phyloP scores from a whole-genome alignment of 2,113 vertebrate species.

The Myiozetetes cayanensis region DNA sequence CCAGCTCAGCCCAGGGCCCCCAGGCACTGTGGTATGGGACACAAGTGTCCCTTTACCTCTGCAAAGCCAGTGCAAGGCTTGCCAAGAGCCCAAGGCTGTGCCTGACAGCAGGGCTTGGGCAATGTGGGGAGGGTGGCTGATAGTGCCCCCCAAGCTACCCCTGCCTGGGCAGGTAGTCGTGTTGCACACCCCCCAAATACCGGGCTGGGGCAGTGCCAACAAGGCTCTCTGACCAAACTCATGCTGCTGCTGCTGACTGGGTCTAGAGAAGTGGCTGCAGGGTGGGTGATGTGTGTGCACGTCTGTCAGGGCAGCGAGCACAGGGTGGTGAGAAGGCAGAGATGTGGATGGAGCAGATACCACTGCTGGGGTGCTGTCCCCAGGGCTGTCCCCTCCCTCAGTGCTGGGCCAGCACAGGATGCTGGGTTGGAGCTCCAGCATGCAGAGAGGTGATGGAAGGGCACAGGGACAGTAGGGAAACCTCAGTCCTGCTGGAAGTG shows the following conservation, averaged over 20 bases:
- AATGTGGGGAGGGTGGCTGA: background rate
- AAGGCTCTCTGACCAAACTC: accelerated
- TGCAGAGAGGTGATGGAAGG: background rate
- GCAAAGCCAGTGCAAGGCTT: background rate
- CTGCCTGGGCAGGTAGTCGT: accelerated
- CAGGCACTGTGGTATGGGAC: accelerated
- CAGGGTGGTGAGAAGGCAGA: background rate
- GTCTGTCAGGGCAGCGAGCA: background rate
- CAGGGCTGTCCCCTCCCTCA: background rate
- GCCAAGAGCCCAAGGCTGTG: background rate
- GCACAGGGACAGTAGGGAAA: no score
- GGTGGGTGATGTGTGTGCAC: accelerated
- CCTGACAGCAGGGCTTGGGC: background rate
- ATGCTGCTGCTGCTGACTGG: background rate
- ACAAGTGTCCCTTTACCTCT: background rate
- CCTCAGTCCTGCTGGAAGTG: background rate
- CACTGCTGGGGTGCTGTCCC: background rate
- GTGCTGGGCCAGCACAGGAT: background rate
- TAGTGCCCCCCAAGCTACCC: background rate
- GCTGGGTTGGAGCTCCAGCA: background rate
- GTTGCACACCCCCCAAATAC: no score
- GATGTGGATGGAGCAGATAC: background rate
- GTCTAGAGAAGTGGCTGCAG: background rate
- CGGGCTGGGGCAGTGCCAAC: accelerated
- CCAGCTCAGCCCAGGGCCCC: background rate